Conservation (phyloP, 1,140 invertebrate genomes). For the Drosophila gunungcola region DNA sequence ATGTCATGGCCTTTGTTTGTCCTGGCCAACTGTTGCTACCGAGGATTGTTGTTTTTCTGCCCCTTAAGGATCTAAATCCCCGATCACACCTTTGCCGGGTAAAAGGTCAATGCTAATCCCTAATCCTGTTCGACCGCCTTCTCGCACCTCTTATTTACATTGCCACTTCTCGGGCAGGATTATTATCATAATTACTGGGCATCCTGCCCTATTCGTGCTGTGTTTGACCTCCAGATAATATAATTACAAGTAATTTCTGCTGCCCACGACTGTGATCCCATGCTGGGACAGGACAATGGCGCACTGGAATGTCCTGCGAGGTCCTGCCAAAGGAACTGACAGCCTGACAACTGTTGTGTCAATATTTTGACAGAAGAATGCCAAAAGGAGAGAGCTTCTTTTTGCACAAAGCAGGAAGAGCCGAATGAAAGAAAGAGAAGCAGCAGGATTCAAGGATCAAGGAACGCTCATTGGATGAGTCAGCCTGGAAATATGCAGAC, state of each 20-base stretch:
- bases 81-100: constrained; percentile 35
- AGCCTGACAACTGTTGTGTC: constrained; percentile 76
- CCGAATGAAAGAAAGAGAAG: neutral
- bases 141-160: constrained; percentile 49
- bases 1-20: constrained; percentile 41
- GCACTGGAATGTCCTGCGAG: constrained; percentile 52
- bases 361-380: constrained; percentile 84
- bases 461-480: constrained; percentile 26
- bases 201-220: neutral
- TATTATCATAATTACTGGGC: constrained; percentile 18
- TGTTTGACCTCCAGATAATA: constrained; percentile 74
- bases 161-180: constrained; percentile 36
- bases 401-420: constrained; percentile 43
- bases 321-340: constrained; percentile 28
- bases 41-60: constrained; percentile 34
- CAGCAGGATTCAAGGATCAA: constrained; percentile 19
- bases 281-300: constrained; percentile 49
- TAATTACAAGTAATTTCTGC: constrained; percentile 73
- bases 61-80: constrained; percentile 24
- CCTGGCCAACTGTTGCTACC: constrained; percentile 47
- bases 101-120: constrained; percentile 51
- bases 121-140: constrained; percentile 22
- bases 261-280: constrained; percentile 38
- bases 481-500: constrained; percentile 34
- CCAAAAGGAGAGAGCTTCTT: constrained; percentile 59